phyloP scores from a whole-genome alignment of 2,888 invertebrate genomes.

The Drosophila borealis region DNA sequence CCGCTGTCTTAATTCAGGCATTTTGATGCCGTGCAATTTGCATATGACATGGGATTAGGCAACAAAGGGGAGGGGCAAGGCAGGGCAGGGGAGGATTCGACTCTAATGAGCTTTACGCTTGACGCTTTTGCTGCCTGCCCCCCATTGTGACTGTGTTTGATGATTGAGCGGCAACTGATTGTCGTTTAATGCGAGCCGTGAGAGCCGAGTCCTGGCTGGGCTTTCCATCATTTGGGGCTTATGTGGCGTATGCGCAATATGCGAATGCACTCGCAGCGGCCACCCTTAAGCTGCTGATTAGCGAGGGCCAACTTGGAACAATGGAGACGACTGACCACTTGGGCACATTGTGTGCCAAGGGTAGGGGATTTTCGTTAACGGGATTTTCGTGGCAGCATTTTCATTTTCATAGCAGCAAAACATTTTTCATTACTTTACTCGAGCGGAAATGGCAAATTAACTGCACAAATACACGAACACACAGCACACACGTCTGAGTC shows the following conservation, averaged over 20 bases:
- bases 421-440: constrained; percentile 76
- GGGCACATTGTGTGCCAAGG: background rate
- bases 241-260: constrained; percentile 50
- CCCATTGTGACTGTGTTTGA: constrained; percentile 9
- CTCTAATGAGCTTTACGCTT: constrained; percentile 41
- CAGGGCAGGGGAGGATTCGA: background rate
- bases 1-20: constrained; percentile 40
- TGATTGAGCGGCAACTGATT: constrained; percentile 47
- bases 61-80: background rate
- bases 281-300: constrained; percentile 55
- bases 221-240: constrained; percentile 6
- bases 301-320: constrained; percentile 52
- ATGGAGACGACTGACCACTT: constrained; percentile 35
- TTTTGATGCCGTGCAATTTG: constrained; percentile 55
- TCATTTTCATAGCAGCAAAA: constrained; percentile 54
- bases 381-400: constrained; percentile 38
- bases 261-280: constrained; percentile 5
- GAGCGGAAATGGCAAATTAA: constrained; percentile 81
- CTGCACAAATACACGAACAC: constrained; percentile 69
- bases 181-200: constrained; percentile 36
- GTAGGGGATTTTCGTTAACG: background rate
- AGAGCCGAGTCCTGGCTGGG: background rate
- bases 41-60: constrained; percentile 33
- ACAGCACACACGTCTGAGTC: background rate
- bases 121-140: background rate